Evolutionary conservation across 2,888 invertebrate species (phyloP), one percentile per base, ranked within the genome.

Genomic region (Lasioglossum leucozonium): DNA sequence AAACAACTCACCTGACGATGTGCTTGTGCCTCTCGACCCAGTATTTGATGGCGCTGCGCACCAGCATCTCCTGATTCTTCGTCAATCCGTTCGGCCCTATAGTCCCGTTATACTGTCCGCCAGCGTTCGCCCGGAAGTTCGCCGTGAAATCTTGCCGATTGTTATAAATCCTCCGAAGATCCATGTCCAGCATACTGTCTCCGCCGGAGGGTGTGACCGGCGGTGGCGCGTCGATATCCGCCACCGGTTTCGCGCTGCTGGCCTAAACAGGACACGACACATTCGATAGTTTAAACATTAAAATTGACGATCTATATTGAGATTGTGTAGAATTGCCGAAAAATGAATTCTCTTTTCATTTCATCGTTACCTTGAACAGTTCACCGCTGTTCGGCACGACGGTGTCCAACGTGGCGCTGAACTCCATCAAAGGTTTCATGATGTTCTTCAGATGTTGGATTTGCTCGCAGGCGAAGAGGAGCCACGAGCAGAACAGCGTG

Each of bases 21-120:
- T 98, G 98, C 95, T 98, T 98, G 94, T 98, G 98, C 62, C 98
- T 95, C 93, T 98, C 98, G 44, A 98, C 98, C 98, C 98, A 98
- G 93, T 98, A 98, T 92, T 98, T 98, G 91, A 98, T 98, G 30
- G 98, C 98, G 51, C 98, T 98, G 88, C 98, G 96, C 1, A 98
- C 98, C 95, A 98, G 96, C 95, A 98, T 96, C 94, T 98, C 98
- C 93, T 98, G 98, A 92, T 98, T 98, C 94, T 97, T 97, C 0
- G 97, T 97, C 75, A 98, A 95, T 0, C 98, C 98, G 89, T 98
- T 98, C 0, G 98, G 98, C 88, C 98, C 97, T 4, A 96, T 95
- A 0, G 96, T 96, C 2, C 95, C 95, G 79, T 94, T 94, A 77
- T 94, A 95, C 10, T 90, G 92, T 65, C 95, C 95, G 0, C 95